These are phyloP conservation scores for Pseudomyrmex pallidus DNA, from an alignment of 1,140 invertebrate species.

Conservation along the genomic window DNA sequence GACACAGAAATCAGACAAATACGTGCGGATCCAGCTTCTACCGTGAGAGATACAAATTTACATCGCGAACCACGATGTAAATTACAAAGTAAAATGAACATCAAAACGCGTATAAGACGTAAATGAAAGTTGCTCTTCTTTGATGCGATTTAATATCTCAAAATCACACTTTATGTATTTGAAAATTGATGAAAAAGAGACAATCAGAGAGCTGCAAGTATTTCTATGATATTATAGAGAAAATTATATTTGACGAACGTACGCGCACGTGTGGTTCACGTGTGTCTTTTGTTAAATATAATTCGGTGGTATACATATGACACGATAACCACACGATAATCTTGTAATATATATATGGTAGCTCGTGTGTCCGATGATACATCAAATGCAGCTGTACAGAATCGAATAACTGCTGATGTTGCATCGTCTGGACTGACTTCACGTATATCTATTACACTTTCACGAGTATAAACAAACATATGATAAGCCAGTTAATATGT, in stretches of 20 bases:
- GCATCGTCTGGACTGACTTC: slow-evolving; percentile 12
- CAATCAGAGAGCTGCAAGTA: not conserved
- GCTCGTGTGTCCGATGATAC: slow-evolving; percentile 13
- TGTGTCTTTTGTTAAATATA: not conserved
- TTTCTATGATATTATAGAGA: not conserved
- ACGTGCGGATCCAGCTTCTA: not conserved
- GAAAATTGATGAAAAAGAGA: not conserved
- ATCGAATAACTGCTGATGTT: slow-evolving; percentile 17
- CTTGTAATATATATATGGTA: slow-evolving; percentile 37
- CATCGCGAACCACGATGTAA: not conserved
- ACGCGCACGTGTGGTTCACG: too few relatives aligned
- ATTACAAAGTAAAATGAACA: not conserved
- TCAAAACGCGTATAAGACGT: not conserved
- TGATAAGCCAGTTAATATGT: not conserved
- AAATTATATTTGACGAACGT: not conserved
- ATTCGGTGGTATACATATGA: not conserved
- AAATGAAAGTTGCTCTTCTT: not conserved
- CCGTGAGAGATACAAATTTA: not conserved
- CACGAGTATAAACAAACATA: not conserved
- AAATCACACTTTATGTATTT: not conserved
- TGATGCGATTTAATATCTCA: not conserved
- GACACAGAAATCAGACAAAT: not conserved
- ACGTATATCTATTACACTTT: slow-evolving; percentile 15
- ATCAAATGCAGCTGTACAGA: not conserved
- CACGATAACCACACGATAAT: slow-evolving; percentile 11